Percentiles rank a stretch among this genome's conserved stretches.
Evolutionary conservation across 1,140 invertebrate genomes (phyloP).

Genomic region (Thaumatotibia leucotreta): DNA sequence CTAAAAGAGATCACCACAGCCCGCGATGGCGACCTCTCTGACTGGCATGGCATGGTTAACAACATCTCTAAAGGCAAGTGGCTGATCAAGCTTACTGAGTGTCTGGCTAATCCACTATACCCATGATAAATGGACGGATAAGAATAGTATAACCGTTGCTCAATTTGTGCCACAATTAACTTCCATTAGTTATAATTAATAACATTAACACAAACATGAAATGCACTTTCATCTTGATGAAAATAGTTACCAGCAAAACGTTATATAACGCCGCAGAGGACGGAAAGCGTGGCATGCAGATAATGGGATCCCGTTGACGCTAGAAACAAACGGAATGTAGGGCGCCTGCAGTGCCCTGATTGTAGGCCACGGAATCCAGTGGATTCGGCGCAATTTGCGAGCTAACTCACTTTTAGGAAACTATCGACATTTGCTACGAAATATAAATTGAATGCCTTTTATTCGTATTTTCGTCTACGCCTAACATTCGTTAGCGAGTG

Average conservation of each 20-base stretch:
- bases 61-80: no score
- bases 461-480: neutral
- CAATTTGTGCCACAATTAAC: neutral
- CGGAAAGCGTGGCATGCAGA: constrained; percentile 1
- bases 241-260: neutral
- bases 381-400: neutral
- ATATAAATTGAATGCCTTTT: neutral
- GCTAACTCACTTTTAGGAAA: neutral
- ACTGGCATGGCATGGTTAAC: no score
- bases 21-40: no score
- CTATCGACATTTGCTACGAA: neutral
- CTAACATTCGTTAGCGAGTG: neutral
- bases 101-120: no score
- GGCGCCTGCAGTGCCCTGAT: constrained; percentile 8
- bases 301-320: neutral
- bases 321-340: constrained; percentile 8
- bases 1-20: no score
- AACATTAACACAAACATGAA: neutral
- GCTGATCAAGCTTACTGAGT: no score
- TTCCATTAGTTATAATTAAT: neutral
- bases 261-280: neutral
- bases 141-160: no score
- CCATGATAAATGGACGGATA: no score
- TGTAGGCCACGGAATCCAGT: constrained; percentile 3
- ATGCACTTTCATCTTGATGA: neutral